Evolutionary conservation across 2,888 invertebrate species (phyloP), one percentile per base, ranked within the genome.

Genomic region (Morpho deidamia): DNA sequence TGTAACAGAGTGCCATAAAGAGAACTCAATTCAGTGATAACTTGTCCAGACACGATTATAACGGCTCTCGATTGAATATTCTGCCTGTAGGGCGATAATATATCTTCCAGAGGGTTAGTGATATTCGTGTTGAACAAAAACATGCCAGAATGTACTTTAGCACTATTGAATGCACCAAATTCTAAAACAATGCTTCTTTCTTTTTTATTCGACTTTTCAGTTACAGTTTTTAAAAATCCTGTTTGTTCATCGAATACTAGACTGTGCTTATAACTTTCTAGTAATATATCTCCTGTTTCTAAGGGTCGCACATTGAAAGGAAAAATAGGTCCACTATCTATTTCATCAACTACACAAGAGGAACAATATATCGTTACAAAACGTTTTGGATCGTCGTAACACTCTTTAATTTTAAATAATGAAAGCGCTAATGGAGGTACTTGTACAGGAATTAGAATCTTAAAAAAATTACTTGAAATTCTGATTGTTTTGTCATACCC

Each of bases 51-150:
- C 11, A 95, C 92, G 50, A 98, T 96, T 40, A 97, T 92, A 11
- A 96, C 92, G 12, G 70, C 61, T 63, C 93, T 92, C 55, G 68
- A 53, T 58, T 72, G 74, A 1, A 53, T 87, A 60, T 93, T 93
- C 7, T 92, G 91, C 60, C 91, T 91, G 69, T 94, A 96, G 41
- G 93, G 93, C 56, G 92, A 92, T 42, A 96, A 81, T 23, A 96
- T 92, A 72, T 96, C 95, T 64, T 93, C 91, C 69, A 97, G 93
- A 33, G 94, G 94, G 58, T 96, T 96, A 5, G 93, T 91, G 11
- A 94, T 91, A 68, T 95, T 95, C 0, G 95, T 97, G 83, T 97
- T 97, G 74, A 99, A 99, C 11, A 99, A 91, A 78, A 99, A 99
- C 10, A 99, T 98, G 0, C 99, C 99, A 10, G 97, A 96, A 77